Conservation (phyloP, 2,888 invertebrate genomes). For the Andrena trimmerana region DNA sequence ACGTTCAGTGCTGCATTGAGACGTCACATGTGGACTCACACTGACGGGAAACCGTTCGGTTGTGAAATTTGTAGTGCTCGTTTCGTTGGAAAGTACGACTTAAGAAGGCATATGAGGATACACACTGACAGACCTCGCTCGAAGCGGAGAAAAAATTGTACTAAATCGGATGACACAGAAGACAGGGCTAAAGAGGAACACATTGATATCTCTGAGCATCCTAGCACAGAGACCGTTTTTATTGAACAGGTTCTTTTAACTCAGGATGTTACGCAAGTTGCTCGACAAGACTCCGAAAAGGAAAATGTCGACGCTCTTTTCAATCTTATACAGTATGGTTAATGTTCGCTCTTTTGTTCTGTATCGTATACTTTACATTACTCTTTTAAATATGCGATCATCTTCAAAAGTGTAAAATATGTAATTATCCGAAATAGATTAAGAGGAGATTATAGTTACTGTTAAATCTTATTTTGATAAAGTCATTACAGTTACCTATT, state of each 20-base stretch:
- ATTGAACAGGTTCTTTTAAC: conserved; percentile 79
- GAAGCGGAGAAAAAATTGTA: conserved; percentile 63
- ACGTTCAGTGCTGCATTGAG: conserved; percentile 82
- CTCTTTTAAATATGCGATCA: background rate
- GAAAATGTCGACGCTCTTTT: conserved; percentile 82
- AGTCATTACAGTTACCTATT: background rate
- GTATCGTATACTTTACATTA: background rate
- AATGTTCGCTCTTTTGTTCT: conserved; percentile 40
- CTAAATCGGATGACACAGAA: conserved; percentile 38
- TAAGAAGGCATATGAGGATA: conserved; percentile 81
- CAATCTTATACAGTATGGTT: conserved; percentile 79
- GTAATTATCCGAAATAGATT: conserved; percentile 1
- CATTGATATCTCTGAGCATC: conserved; percentile 55
- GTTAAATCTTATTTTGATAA: conserved; percentile 3
- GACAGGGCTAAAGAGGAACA: conserved; percentile 49
- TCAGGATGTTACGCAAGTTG: conserved; percentile 75
- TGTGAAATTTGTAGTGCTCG: conserved; percentile 80
- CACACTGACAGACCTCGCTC: conserved; percentile 76
- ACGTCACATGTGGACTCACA: conserved; percentile 82
- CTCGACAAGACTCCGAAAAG: conserved; percentile 79
- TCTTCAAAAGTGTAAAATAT: background rate
- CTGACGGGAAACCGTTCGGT: conserved; percentile 79
- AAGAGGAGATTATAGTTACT: background rate
- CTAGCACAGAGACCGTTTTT: conserved; percentile 72
- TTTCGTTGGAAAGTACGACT: conserved; percentile 82